Evolutionary conservation across 1,140 invertebrate genomes (phyloP), one percentile per base, ranked within the genome.

Genomic region (Atta cephalotes): DNA sequence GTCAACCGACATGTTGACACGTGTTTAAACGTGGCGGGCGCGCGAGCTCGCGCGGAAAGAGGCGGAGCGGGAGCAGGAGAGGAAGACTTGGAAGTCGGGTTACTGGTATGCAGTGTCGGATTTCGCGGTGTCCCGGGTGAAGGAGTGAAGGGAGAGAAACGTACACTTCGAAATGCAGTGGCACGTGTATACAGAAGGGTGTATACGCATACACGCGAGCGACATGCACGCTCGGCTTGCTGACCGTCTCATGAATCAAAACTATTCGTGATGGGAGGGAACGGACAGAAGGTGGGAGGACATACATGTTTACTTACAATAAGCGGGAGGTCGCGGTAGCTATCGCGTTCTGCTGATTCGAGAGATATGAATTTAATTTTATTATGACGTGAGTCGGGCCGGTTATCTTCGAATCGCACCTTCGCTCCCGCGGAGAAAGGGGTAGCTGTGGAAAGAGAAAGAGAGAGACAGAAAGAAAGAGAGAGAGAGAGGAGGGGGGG

Each of bases 1-100:
- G 93, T 94, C 93, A 92, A 91, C 90, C 89, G 89, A 91, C 92
- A 93, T 93, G 93, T 93, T 93, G 93, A 93, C 93, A 94, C 93
- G 91, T 93, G 93, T 93, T 93, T 82, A 87, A 90, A 92, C 87
- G 87, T 92, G 77, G 85, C 60, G 71, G 14, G 49, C 53, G 79
- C 78, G 85, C 89, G 85, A 78, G 63, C 87, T 60, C 87, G 71
- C 84, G 70, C 78, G 71, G 77, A 78, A 88, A 88, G 87, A 63
- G 25, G 21, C 12, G 78, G 49, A 74, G 78, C 53, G 78, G 66
- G 66, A 49, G 21, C 71, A 86, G 80, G 49, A 68, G 79, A 63
- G 76, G 76, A 60, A 84, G 63, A 62, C 80, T 60, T 88, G 86
- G 85, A 89, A 91, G 90, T 92, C 85, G 85, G 88, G 88, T 89